A percentile compares a stretch with the other conserved stretches of the same genome.
phyloP scores from a whole-genome alignment of 2,888 invertebrate species.

The Neoitamus cyanurus region DNA sequence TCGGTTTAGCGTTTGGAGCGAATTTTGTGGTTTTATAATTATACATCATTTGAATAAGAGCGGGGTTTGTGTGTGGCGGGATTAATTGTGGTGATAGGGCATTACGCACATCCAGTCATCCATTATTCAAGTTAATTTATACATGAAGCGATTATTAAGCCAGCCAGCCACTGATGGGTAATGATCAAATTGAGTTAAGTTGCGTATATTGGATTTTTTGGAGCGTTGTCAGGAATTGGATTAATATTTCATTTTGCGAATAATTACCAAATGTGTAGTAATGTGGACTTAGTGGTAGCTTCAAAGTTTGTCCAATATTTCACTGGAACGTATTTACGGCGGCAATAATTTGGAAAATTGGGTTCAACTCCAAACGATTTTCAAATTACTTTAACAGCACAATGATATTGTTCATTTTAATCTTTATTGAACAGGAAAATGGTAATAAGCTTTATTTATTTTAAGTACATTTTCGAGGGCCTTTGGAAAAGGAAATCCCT shows the following conservation, averaged over 20 bases:
- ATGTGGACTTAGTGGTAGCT: background rate
- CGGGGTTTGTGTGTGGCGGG: background rate
- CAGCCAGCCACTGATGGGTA: conserved; percentile 1
- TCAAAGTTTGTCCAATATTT: background rate
- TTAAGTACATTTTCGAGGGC: background rate
- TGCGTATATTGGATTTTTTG: background rate
- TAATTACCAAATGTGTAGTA: background rate
- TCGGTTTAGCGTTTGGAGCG: background rate
- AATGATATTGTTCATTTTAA: background rate
- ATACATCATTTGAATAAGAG: background rate
- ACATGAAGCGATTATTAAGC: background rate
- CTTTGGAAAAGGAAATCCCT: background rate
- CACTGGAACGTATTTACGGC: background rate
- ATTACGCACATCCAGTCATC: conserved; percentile 4
- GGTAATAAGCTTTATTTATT: background rate
- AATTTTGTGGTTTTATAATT: conserved; percentile 23
- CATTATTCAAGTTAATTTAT: conserved; percentile 7
- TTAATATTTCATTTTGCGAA: background rate
- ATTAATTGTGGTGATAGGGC: background rate
- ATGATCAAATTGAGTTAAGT: background rate
- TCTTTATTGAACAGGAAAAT: background rate
- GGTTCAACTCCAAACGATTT: background rate
- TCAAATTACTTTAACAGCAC: background rate
- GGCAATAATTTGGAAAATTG: background rate
- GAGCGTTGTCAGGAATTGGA: background rate